Base-by-base conservation (phyloP, 2,888 invertebrate species). In the Chrysodeixis includens region DNA sequence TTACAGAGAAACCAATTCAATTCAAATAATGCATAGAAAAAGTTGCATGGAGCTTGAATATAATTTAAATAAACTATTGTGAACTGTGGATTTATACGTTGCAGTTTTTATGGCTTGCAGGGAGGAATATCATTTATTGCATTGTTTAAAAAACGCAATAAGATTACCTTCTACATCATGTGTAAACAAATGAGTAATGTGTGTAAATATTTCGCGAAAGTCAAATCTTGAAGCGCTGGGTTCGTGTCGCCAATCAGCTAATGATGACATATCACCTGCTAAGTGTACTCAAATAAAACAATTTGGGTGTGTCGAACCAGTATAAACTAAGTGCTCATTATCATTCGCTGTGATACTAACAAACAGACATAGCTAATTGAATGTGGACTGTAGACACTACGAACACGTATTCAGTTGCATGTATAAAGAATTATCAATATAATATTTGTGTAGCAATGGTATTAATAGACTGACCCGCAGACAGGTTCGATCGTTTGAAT, bases 401-500 rank as follows among this genome's bases (percentile, higher is more conserved):
- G 57, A 65, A 67, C 40, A 67, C 30, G 52, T 69, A 64, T 56
- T 65, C 30, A 40, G 40, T 58, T 66, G 68, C 66, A 68, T 63
- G 59, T 69, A 55, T 58, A 56, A 52, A 66, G n/a, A 53, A 49
- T 76, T 62, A 62, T 74, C 78, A 55, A 74, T 66, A 67, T 63
- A 51, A 67, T 62, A 30, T 58, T 53, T 66, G 65, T 71, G 61
- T 71, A 56, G 32, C 26, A 56, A 8, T 51, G 35, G 18, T 73
- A 73, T 71, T 62, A 73, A 76, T 76, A 73, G 70, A 75, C 61
- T 61, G 75, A 58, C 20, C 26, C 30, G 66, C 54, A 56, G 66
- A 71, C 71, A 54, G 62, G 58, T 56, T 66, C 53, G 52, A 74
- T 32, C 56, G 16, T 59, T 66, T 73, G 71, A 73, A 73, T 73